These are phyloP conservation scores for Parambassis ranga DNA, from an alignment of 2,797 vertebrate genomes.

Conservation along the genomic window DNA sequence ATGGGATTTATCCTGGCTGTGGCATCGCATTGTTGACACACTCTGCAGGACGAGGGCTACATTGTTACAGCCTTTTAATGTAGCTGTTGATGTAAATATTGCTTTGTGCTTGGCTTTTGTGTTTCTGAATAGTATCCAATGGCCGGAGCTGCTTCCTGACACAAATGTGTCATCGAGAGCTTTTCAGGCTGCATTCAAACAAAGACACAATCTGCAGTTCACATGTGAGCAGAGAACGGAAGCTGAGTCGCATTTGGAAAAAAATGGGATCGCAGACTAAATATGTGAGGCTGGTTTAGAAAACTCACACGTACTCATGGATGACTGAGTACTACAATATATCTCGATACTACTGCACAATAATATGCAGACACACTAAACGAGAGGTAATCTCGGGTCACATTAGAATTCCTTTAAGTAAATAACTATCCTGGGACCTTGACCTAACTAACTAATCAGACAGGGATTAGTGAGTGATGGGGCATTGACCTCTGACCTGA, in stretches of 20 bases:
- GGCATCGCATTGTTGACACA: constrained; percentile 66
- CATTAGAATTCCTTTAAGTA: constrained; percentile 24
- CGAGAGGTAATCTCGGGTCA: constrained; percentile 15
- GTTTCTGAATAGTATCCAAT: constrained; percentile 69
- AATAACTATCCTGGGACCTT: constrained; percentile 43
- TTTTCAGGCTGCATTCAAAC: constrained; percentile 52
- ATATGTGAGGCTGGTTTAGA: no score
- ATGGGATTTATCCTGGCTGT: constrained; percentile 61
- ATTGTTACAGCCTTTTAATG: constrained; percentile 78
- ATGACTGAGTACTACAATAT: no score
- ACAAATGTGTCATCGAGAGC: constrained; percentile 79
- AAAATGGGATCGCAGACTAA: constrained; percentile 11
- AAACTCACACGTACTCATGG: no score
- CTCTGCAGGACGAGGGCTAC: constrained; percentile 35
- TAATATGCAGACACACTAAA: background rate
- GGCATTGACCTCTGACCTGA: constrained; percentile 81
- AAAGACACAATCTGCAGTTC: constrained; percentile 24
- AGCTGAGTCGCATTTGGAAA: no score
- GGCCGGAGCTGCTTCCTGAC: constrained; percentile 71
- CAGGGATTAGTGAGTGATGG: constrained; percentile 78
- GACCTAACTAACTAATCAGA: constrained; percentile 61
- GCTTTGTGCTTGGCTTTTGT: constrained; percentile 65
- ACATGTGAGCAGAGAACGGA: no score
- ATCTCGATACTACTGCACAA: no score
- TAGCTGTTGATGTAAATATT: constrained; percentile 82